Base-by-base conservation (phyloP, 2,113 vertebrate species). In the Dendrocopos noguchii region DNA sequence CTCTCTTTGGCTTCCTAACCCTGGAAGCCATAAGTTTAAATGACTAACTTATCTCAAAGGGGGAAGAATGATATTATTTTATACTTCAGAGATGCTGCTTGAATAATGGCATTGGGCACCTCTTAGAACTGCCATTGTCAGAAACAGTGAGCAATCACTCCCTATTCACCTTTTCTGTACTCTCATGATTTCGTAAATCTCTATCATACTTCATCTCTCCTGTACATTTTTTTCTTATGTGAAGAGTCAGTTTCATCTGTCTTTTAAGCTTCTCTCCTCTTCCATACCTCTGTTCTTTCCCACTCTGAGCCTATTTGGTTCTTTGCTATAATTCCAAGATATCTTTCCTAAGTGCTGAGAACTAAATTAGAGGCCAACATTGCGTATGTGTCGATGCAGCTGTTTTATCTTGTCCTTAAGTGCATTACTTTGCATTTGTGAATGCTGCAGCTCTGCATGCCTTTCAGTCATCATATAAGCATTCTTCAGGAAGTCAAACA, bases 141-240 rank as follows among this genome's bases (percentile, higher is more conserved):
- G 90, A 88, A 88, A 60, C 77, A 64, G 95, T 71, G 82, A 95
- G 95, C 93, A 96, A 96, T 96, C 95, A 96, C 80, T 95, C 90
- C 68, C 93, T 87, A 95, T 96, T 96, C 93, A 95, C 88, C 83
- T 90, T 34, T 44, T 91, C 95, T 91, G 84, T 96, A 94, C 76
- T 75, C 76, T 73, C 84, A 81, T 95, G 82, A 95, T 96, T 96
- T 95, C 3, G 7, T 83, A 90, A 74, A 63, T 80, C 85, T 86
- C 90, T 88, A 75, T 93, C 70, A 34, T 56, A 77, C 86, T 93
- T 95, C 88, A 88, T 61, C 65, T 86, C 76, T 57, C 36, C 68
- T 47, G 56, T 22, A 33, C 36, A 16, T 15, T 39, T 90, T 87
- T 87, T 79, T 66, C 55, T 74, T 55, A 53, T 83, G 52, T 93